phyloP scores from a whole-genome alignment of 2,113 vertebrate species.

The Xyrauchen texanus region DNA sequence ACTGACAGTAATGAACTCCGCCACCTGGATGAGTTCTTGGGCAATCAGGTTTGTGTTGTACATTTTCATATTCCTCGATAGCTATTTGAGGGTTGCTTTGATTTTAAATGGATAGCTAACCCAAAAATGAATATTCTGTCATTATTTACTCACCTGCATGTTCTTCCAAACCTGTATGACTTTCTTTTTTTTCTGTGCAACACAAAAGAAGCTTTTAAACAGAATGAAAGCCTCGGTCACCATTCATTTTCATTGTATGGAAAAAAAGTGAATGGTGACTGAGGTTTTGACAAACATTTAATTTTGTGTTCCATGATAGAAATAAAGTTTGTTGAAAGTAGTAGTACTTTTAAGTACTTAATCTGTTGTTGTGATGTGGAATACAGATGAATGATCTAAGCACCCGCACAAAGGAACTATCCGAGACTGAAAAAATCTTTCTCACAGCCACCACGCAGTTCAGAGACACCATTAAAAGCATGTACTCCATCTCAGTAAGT shows the following conservation, averaged over 20 bases:
- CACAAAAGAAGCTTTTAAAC: too few relatives aligned
- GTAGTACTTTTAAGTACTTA: neutral
- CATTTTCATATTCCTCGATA: neutral
- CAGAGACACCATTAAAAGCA: slow-evolving; percentile 88
- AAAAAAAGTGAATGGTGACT: too few relatives aligned
- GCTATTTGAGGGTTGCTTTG: neutral
- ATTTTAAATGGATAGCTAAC: too few relatives aligned
- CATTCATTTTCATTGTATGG: too few relatives aligned
- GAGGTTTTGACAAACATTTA: too few relatives aligned
- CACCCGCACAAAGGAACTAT: slow-evolving; percentile 76
- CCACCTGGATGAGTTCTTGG: slow-evolving; percentile 91
- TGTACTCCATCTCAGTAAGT: slow-evolving; percentile 90
- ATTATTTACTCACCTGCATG: too few relatives aligned
- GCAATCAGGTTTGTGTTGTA: slow-evolving; percentile 81
- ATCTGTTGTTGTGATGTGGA: slow-evolving; percentile 5
- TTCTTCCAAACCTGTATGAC: too few relatives aligned
- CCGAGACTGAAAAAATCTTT: slow-evolving; percentile 84
- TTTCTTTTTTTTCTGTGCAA: too few relatives aligned
- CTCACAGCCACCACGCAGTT: slow-evolving; percentile 87
- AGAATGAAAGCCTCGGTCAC: too few relatives aligned
- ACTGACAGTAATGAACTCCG: slow-evolving; percentile 86
- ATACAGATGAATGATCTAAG: slow-evolving; percentile 87
- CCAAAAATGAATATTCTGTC: too few relatives aligned
- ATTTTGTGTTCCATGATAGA: too few relatives aligned
- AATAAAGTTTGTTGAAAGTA: too few relatives aligned